These are phyloP conservation scores for Artibeus lituratus DNA, from an alignment of 2,797 vertebrate species.

Conservation along the genomic window DNA sequence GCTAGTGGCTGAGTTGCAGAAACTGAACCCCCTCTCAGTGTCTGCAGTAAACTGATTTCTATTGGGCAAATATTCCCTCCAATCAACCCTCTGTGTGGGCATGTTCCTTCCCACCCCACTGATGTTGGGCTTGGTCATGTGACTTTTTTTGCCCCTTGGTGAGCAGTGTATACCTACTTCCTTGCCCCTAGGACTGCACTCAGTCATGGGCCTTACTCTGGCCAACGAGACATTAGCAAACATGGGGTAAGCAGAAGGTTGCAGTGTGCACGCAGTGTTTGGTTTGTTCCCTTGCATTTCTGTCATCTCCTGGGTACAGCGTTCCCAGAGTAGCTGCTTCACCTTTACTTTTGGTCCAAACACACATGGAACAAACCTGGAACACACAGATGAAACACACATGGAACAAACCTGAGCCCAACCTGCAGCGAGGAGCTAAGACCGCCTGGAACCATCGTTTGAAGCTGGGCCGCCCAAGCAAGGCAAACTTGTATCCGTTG, in stretches of 20 bases:
- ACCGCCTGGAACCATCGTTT: background rate
- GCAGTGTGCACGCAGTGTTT: fast-evolving
- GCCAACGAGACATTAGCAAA: background rate
- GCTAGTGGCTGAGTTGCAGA: background rate
- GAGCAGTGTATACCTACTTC: background rate
- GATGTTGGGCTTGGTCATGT: background rate
- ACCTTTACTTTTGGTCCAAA: background rate
- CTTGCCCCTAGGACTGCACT: background rate
- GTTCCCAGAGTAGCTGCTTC: background rate
- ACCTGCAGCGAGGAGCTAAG: background rate
- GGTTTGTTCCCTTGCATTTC: background rate
- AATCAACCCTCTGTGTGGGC: background rate
- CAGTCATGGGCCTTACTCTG: background rate
- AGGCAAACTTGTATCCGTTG: background rate
- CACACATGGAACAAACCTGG: no score
- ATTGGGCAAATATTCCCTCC: background rate
- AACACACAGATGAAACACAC: background rate
- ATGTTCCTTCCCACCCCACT: background rate
- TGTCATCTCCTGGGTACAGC: background rate
- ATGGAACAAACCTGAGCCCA: background rate
- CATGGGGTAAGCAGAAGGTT: background rate
- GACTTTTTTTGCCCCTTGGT: background rate
- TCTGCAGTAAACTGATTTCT: background rate
- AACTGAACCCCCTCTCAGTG: background rate
- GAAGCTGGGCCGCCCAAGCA: background rate